These are phyloP conservation scores for Trachurus trachurus DNA, from an alignment of 2,797 vertebrate genomes.

Conservation along the genomic window DNA sequence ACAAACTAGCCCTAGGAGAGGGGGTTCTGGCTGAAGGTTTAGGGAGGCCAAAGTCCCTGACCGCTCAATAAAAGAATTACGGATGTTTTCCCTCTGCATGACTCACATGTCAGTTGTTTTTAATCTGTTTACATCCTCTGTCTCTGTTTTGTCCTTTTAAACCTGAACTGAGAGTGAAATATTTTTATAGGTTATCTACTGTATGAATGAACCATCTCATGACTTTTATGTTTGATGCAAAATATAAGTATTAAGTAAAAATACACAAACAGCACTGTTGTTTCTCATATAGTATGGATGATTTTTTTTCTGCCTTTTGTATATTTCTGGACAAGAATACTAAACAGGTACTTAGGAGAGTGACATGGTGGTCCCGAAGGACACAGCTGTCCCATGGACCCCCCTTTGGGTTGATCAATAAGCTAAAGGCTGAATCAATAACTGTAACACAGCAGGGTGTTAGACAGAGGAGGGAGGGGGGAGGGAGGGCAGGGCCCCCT, in stretches of 20 bases:
- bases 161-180: background rate
- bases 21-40: slow-evolving; percentile 17
- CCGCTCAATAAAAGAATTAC: slow-evolving; percentile 28
- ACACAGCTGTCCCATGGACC: slow-evolving; percentile 63
- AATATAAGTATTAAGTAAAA: background rate
- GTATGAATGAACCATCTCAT: background rate
- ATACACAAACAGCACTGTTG: background rate
- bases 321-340: background rate
- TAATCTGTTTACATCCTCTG: slow-evolving; percentile 39
- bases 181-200: background rate
- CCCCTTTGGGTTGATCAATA: slow-evolving; percentile 64
- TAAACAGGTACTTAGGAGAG: slow-evolving; percentile 17
- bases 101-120: slow-evolving; percentile 10
- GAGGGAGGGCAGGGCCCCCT: background rate
- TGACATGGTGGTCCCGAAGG: slow-evolving; percentile 48
- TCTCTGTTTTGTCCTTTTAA: slow-evolving; percentile 14
- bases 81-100: slow-evolving; percentile 29
- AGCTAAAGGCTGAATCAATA: slow-evolving; percentile 69
- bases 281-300: background rate
- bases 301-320: background rate
- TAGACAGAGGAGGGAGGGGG: background rate
- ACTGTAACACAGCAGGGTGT: slow-evolving; percentile 43
- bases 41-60: slow-evolving; percentile 20
- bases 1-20: slow-evolving; percentile 29
- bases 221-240: background rate